Evolutionary conservation across 2,113 vertebrate genomes (phyloP).

Genomic region (Triplophysa siluroides): DNA sequence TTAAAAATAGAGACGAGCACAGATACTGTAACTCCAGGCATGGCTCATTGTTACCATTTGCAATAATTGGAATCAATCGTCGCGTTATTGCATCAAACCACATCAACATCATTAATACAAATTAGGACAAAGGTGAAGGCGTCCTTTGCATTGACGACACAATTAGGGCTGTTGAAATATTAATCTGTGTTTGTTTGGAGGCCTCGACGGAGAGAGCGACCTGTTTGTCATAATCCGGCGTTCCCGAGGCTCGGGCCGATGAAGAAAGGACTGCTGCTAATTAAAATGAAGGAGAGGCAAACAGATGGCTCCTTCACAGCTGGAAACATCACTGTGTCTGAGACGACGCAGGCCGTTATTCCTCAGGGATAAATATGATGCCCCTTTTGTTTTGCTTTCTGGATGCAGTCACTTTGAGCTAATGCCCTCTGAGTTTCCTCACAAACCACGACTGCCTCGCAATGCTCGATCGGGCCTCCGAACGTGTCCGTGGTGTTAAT

Average conservation of each 20-base stretch:
- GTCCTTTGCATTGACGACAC: slow-evolving; percentile 48
- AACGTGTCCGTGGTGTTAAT: slow-evolving; percentile 35
- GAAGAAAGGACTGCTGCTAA: slow-evolving; percentile 56
- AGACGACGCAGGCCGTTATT: slow-evolving; percentile 35
- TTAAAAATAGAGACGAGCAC: not conserved
- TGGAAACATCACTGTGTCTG: slow-evolving; percentile 67
- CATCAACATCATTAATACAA: slow-evolving; percentile 41
- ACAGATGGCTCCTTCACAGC: slow-evolving; percentile 76
- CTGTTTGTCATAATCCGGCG: slow-evolving; percentile 51
- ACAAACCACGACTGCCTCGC: not conserved
- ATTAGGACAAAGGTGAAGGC: slow-evolving; percentile 34
- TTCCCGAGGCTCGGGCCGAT: slow-evolving; percentile 33
- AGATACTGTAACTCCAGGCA: not conserved
- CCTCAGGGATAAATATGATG: slow-evolving; percentile 71
- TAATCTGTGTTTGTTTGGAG: slow-evolving; percentile 50
- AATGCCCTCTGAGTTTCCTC: slow-evolving; percentile 35
- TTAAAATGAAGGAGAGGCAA: slow-evolving; percentile 72
- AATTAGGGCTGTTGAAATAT: slow-evolving; percentile 50
- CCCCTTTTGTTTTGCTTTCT: slow-evolving; percentile 61
- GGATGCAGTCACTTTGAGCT: slow-evolving; percentile 40
- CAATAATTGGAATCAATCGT: slow-evolving; percentile 20
- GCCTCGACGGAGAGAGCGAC: slow-evolving; percentile 37
- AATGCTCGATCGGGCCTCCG: slow-evolving; percentile 11
- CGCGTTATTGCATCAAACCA: slow-evolving; percentile 6
- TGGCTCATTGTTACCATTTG: not conserved